Conservation (phyloP, 2,113 vertebrate species). For the Nycticorax nycticorax region DNA sequence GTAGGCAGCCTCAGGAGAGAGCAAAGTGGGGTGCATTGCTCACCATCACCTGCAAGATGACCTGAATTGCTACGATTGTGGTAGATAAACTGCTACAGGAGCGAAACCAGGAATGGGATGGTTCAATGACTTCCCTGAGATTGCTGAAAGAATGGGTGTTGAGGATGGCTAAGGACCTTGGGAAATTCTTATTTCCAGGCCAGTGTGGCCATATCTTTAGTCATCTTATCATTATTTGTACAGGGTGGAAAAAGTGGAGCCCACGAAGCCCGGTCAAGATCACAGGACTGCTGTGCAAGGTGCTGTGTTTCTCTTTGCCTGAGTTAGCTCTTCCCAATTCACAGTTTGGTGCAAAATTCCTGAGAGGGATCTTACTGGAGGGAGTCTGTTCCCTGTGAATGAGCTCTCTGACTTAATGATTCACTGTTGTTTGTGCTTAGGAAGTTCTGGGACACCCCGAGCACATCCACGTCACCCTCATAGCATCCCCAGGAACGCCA, state of each 20-base stretch:
- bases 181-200: background rate
- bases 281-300: background rate
- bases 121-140: background rate
- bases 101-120: background rate
- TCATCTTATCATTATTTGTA: background rate
- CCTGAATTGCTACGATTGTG: background rate
- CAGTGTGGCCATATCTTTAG: background rate
- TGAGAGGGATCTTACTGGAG: background rate
- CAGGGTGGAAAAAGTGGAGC: background rate
- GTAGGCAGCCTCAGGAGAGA: background rate
- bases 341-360: background rate
- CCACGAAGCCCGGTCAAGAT: background rate
- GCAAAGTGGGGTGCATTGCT: background rate
- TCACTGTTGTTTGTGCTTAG: background rate
- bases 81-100: background rate
- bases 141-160: background rate
- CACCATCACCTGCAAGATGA: background rate
- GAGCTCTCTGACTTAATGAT: background rate
- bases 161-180: background rate
- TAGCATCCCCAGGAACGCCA: background rate
- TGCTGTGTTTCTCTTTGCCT: background rate
- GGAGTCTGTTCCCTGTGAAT: background rate
- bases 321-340: background rate
- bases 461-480: background rate
- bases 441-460: background rate